These are phyloP conservation scores for Leptinotarsa peninsularis DNA, from an alignment of 2,888 invertebrate species.

Conservation along the genomic window DNA sequence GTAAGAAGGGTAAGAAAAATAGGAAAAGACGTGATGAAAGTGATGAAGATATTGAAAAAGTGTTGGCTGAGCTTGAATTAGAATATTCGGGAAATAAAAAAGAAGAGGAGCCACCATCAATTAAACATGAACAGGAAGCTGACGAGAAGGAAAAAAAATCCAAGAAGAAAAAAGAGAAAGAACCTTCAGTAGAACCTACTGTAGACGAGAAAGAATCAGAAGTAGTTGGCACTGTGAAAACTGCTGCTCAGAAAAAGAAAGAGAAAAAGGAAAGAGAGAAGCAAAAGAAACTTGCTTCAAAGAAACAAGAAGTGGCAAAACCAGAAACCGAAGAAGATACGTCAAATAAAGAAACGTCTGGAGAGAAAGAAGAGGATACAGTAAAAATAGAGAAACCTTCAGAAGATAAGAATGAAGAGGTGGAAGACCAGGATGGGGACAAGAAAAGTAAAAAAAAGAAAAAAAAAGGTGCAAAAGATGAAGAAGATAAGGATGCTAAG, in stretches of 20 bases:
- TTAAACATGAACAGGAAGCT: conserved; percentile 53
- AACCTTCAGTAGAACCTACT: conserved; percentile 44
- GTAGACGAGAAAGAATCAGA: conserved; percentile 70
- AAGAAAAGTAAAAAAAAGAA: conserved; percentile 57
- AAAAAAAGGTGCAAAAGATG: conserved; percentile 56
- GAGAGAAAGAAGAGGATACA: conserved; percentile 65
- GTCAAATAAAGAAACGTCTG: conserved; percentile 49
- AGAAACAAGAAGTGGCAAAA: conserved; percentile 57
- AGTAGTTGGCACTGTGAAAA: conserved; percentile 75
- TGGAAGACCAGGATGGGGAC: conserved; percentile 59
- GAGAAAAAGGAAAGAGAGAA: conserved; percentile 88
- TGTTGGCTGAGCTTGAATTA: conserved; percentile 84
- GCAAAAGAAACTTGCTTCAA: conserved; percentile 79
- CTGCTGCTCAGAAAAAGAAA: conserved; percentile 89
- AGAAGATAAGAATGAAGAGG: conserved; percentile 70
- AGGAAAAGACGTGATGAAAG: conserved; percentile 79
- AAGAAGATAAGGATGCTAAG: conserved; percentile 62
- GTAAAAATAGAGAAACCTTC: conserved; percentile 61
- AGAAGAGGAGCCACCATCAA: conserved; percentile 33
- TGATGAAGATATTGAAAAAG: conserved; percentile 86
- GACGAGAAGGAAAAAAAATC: conserved; percentile 61
- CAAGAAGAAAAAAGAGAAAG: conserved; percentile 50
- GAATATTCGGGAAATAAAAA: conserved; percentile 74
- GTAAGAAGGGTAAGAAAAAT: conserved; percentile 82
- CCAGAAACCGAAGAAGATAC: conserved; percentile 35